Percentiles rank a stretch among this genome's conserved stretches.
phyloP scores from a whole-genome alignment of 2,888 invertebrate species.

The Isoperla grammatica region DNA sequence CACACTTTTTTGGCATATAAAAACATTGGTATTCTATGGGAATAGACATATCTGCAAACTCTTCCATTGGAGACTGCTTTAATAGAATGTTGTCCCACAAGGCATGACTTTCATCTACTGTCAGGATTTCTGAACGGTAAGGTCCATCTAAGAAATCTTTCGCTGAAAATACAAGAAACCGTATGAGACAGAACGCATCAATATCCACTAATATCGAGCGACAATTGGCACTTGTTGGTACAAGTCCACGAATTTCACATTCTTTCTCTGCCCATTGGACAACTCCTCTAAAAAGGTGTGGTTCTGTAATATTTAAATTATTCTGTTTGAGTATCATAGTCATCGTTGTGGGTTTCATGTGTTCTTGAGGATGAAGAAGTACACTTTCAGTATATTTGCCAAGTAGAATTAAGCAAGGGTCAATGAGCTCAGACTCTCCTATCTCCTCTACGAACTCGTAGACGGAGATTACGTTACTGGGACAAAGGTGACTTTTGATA shows the following conservation, averaged over 20 bases:
- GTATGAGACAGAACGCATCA: conserved; percentile 46
- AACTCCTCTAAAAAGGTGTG: conserved; percentile 49
- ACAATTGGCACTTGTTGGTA: conserved; percentile 45
- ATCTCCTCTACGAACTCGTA: conserved; percentile 58
- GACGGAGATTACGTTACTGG: conserved; percentile 53
- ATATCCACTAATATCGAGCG: conserved; percentile 44
- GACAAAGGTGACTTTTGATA: conserved; percentile 50
- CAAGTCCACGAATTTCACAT: conserved; percentile 46
- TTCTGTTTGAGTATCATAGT: conserved; percentile 48
- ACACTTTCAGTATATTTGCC: background rate
- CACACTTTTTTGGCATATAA: background rate
- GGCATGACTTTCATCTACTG: conserved; percentile 20
- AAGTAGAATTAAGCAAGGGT: conserved; percentile 40
- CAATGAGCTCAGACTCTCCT: conserved; percentile 49
- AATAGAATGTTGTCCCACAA: conserved; percentile 3
- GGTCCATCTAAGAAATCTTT: conserved; percentile 45
- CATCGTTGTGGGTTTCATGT: conserved; percentile 49
- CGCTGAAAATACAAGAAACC: conserved; percentile 42
- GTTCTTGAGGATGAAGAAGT: conserved; percentile 38
- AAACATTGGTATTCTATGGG: background rate
- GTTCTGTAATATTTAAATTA: conserved; percentile 49
- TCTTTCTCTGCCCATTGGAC: conserved; percentile 52
- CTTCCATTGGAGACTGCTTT: background rate
- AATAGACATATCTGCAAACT: background rate
- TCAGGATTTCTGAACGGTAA: conserved; percentile 23